A percentile compares a stretch with the other conserved stretches of the same genome.
Conservation (phyloP, 2,888 invertebrate genomes). For the Smittia aterrima region DNA sequence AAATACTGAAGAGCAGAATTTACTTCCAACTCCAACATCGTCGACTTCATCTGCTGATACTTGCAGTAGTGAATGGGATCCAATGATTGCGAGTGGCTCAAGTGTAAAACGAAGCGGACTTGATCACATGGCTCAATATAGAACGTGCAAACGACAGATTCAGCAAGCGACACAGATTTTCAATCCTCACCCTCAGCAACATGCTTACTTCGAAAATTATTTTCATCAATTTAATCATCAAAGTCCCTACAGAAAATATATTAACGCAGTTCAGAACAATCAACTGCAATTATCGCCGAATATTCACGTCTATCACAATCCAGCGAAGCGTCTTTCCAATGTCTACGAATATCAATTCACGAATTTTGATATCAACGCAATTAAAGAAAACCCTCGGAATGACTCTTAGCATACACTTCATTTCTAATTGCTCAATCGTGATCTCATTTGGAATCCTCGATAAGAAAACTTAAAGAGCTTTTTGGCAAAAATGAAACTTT, state of each 20-base stretch:
- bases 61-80: conserved; percentile 40
- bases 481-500: no score
- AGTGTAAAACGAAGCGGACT: conserved; percentile 2
- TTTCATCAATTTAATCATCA: neutral
- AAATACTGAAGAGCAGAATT: conserved; percentile 7
- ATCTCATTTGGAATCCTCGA: neutral
- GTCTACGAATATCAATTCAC: conserved; percentile 54
- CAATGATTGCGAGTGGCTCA: conserved; percentile 33
- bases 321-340: conserved; percentile 54
- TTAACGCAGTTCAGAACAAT: conserved; percentile 26
- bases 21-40: conserved; percentile 33
- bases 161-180: conserved; percentile 34
- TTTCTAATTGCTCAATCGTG: conserved; percentile 29
- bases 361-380: conserved; percentile 55
- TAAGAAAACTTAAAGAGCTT: neutral
- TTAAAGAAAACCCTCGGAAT: conserved; percentile 54
- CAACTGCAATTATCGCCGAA: conserved; percentile 44
- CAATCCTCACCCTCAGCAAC: neutral
- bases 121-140: conserved; percentile 32
- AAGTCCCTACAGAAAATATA: conserved; percentile 28
- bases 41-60: conserved; percentile 24
- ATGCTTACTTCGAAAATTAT: conserved; percentile 34
- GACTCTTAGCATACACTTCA: conserved; percentile 53
- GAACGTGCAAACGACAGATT: conserved; percentile 27
- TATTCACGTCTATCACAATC: conserved; percentile 53